Percentiles rank a stretch among this genome's conserved stretches.
Evolutionary conservation across 2,888 invertebrate species (phyloP).

Genomic region (Ommatoiulus sabulosus): DNA sequence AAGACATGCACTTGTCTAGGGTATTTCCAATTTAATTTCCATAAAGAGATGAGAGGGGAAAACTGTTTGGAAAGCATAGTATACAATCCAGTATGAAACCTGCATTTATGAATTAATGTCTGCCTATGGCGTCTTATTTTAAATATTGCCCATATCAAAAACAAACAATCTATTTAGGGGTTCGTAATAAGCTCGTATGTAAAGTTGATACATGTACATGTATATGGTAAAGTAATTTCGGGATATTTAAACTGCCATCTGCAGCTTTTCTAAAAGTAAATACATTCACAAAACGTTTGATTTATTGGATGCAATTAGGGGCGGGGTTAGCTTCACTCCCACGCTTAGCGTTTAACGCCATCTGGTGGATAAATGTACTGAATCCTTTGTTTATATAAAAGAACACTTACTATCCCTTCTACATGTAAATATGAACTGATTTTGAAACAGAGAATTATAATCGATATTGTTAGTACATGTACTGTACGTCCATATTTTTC

Average conservation of each 20-base stretch:
- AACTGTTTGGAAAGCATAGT: background rate
- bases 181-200: background rate
- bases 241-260: background rate
- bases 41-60: background rate
- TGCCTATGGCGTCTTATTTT: background rate
- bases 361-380: background rate
- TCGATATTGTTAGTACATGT: too few species aligned
- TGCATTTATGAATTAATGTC: conserved; percentile 6
- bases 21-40: background rate
- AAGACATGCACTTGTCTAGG: background rate
- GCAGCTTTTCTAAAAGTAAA: background rate
- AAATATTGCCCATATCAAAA: background rate
- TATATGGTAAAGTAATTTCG: background rate
- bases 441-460: too few species aligned
- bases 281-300: background rate
- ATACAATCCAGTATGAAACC: background rate
- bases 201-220: background rate
- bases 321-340: background rate
- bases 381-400: background rate
- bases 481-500: too few species aligned
- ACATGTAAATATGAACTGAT: too few species aligned
- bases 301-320: background rate
- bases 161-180: background rate
- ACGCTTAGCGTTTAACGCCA: background rate
- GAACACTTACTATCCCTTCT: too few species aligned